These are phyloP conservation scores for Drosophila lowei DNA, from an alignment of 1,140 invertebrate genomes.

Conservation along the genomic window DNA sequence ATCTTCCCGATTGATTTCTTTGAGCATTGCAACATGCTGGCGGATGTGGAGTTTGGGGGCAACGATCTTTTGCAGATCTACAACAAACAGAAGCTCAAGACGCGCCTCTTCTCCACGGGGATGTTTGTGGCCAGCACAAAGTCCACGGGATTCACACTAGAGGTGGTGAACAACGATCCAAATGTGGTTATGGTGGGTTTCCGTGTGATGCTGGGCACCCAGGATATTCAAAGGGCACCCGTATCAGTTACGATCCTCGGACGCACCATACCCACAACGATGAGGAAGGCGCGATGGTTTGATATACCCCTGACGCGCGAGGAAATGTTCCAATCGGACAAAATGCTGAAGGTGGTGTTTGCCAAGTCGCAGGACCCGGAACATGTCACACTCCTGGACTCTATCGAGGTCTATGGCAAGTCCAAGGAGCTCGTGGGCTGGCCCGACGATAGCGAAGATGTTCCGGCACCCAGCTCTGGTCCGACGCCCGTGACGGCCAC, in stretches of 20 bases:
- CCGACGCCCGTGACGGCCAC: constrained; percentile 21
- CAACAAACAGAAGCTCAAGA: constrained; percentile 96
- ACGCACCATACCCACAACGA: constrained; percentile 89
- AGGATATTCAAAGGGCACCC: constrained; percentile 93
- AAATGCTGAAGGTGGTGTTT: constrained; percentile 95
- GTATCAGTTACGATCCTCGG: constrained; percentile 89
- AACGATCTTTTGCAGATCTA: constrained; percentile 98
- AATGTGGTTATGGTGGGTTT: constrained; percentile 94
- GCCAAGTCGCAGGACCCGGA: constrained; percentile 95
- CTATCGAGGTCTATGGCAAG: constrained; percentile 96
- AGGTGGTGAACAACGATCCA: constrained; percentile 94
- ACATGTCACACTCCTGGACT: constrained; percentile 95
- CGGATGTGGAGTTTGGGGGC: constrained; percentile 97
- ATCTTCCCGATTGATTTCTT: constrained; percentile 98
- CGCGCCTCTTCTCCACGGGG: constrained; percentile 94
- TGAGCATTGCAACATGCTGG: constrained; percentile 95
- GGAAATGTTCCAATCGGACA: constrained; percentile 96
- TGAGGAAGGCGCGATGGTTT: constrained; percentile 94
- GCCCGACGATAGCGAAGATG: constrained; percentile 97
- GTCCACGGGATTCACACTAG: constrained; percentile 93
- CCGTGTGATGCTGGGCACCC: constrained; percentile 92
- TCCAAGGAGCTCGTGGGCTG: constrained; percentile 98
- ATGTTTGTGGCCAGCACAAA: constrained; percentile 96
- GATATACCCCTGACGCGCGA: constrained; percentile 97
- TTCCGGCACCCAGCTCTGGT: constrained; percentile 74